phyloP scores from a whole-genome alignment of 1,140 invertebrate genomes.

The Hycleus phaleratus region DNA sequence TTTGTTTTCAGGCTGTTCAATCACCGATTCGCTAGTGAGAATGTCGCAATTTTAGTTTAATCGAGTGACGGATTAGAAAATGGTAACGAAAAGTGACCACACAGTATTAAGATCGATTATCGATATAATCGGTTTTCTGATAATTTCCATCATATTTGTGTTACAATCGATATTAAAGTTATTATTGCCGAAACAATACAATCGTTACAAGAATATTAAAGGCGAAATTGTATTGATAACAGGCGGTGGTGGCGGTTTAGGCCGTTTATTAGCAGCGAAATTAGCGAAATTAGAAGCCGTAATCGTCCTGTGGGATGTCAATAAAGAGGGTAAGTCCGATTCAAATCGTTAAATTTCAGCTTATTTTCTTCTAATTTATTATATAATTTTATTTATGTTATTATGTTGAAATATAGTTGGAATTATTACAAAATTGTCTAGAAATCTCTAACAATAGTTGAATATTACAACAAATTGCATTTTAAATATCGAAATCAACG shows the following conservation, averaged over 20 bases:
- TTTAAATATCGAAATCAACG: no score
- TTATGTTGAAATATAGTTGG: neutral
- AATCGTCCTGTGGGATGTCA: slow-evolving; percentile 88
- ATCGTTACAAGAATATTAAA: slow-evolving; percentile 51
- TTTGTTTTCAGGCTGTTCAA: no score
- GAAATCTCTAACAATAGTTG: neutral
- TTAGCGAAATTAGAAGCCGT: slow-evolving; percentile 71
- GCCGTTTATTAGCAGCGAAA: slow-evolving; percentile 69
- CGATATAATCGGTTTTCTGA: slow-evolving; percentile 55
- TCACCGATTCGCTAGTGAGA: no score
- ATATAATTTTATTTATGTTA: neutral
- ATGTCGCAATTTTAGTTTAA: no score
- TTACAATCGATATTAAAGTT: slow-evolving; percentile 37
- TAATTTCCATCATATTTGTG: slow-evolving; percentile 46
- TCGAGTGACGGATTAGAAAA: neutral
- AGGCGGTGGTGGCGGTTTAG: slow-evolving; percentile 83
- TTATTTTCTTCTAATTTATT: no score
- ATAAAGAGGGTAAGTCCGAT: slow-evolving; percentile 57
- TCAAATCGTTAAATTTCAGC: slow-evolving; percentile 19
- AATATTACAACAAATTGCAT: neutral
- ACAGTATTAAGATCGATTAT: slow-evolving; percentile 45
- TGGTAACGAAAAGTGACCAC: slow-evolving; percentile 13
- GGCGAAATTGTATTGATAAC: slow-evolving; percentile 78
- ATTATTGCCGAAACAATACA: slow-evolving; percentile 43
- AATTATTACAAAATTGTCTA: neutral